Conservation (phyloP, 2,113 vertebrate species). For the Oxygymnocypris stewartii region DNA sequence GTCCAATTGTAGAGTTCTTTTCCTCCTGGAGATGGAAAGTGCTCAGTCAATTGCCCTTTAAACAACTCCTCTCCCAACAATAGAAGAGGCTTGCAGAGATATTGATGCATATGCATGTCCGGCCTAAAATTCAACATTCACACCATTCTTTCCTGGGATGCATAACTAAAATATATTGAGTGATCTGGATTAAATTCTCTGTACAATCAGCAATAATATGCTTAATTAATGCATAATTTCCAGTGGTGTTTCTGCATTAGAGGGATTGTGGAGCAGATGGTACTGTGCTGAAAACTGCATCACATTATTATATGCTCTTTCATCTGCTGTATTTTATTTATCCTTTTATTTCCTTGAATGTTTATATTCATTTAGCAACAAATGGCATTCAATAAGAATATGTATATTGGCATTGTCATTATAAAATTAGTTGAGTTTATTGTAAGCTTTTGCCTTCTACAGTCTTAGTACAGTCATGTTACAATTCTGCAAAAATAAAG, state of each 20-base stretch:
- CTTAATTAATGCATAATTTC: constrained; percentile 1
- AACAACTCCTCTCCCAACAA: background rate
- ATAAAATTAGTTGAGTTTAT: no score
- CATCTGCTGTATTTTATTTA: background rate
- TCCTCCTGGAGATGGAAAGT: background rate
- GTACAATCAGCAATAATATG: background rate
- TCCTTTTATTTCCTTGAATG: no score
- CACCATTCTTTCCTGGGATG: constrained; percentile 1
- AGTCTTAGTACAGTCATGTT: no score
- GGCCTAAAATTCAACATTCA: background rate
- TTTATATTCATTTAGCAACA: no score
- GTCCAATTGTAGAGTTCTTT: background rate
- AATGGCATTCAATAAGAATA: no score
- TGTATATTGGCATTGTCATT: no score
- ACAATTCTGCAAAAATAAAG: background rate
- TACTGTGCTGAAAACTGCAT: background rate
- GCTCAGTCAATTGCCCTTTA: background rate
- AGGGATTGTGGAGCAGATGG: background rate
- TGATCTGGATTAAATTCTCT: background rate
- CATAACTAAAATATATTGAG: constrained; percentile 18
- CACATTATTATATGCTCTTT: background rate
- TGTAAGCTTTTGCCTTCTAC: no score
- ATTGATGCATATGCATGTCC: background rate
- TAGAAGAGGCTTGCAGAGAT: background rate
- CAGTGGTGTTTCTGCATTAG: background rate